Evolutionary conservation across 92 coral and sea anemone genomes (phyloP).

Genomic region (Scolanthus callimorphus): DNA sequence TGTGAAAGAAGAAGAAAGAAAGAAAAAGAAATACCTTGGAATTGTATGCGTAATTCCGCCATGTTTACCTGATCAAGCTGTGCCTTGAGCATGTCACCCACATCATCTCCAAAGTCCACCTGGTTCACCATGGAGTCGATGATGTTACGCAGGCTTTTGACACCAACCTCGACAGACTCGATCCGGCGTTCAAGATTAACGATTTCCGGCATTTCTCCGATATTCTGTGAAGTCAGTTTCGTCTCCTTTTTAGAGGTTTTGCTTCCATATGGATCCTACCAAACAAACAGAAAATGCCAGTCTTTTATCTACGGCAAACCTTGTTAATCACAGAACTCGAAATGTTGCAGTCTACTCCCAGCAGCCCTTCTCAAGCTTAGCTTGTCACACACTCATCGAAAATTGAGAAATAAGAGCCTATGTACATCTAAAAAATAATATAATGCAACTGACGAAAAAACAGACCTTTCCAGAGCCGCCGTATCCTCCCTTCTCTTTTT

Average conservation of each 20-base stretch:
- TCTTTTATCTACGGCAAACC: too few relatives aligned
- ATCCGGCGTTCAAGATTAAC: conserved; percentile 60
- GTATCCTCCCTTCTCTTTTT: conserved; percentile 37
- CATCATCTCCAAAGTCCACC: conserved; percentile 84
- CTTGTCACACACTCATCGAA: too few relatives aligned
- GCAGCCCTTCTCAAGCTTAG: too few relatives aligned
- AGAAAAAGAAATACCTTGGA: too few relatives aligned
- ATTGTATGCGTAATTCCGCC: too few relatives aligned
- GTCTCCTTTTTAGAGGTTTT: conserved; percentile 52
- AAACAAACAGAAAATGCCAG: neutral
- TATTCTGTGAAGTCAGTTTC: conserved; percentile 42
- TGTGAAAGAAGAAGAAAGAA: too few relatives aligned
- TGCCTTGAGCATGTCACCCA: conserved; percentile 68
- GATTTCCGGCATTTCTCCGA: conserved; percentile 66
- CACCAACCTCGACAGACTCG: conserved; percentile 76
- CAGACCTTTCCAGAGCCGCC: too few relatives aligned
- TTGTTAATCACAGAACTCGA: too few relatives aligned
- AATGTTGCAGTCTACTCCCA: too few relatives aligned
- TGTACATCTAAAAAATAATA: too few relatives aligned
- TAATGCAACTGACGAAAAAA: too few relatives aligned
- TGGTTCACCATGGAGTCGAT: conserved; percentile 89
- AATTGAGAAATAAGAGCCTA: too few relatives aligned
- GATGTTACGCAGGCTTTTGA: conserved; percentile 82
- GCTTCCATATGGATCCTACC: conserved; percentile 36
- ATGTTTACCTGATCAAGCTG: conserved; percentile 73